Evolutionary conservation across 2,797 vertebrate genomes (phyloP), one percentile per base, ranked within the genome.

Genomic region (Sparus aurata): DNA sequence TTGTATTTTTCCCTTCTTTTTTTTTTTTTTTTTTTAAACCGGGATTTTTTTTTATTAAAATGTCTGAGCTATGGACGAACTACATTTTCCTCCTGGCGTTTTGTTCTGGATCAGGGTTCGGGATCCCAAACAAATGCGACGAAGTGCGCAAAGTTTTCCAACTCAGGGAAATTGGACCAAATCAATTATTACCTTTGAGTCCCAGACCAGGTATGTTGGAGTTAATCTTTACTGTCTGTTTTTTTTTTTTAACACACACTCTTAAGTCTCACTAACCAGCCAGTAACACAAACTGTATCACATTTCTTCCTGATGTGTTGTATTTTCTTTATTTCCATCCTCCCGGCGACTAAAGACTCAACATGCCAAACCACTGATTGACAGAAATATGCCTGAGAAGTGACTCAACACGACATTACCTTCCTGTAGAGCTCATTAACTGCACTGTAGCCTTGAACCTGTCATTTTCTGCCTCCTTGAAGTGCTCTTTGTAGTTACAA

Each of bases 81-180:
- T 75, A 34, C 67, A n/a, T 86, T 60, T 78, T 93, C 18, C 27
- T 93, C 23, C 78, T 94, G 65, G 79, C 69, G 16, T 89, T 75
- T 60, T 87, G 77, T n/a, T 71, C 68, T 23, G 91, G 74, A 49
- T 54, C 79, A 0, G 83, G 72, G 27, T 46, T 64, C 15, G 93
- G 91, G 57, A 92, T 73, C 65, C n/a, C 80, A 5, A 89, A 77
- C 81, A 94, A 72, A 95, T 98, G 97, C 87, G 93, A 96, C 27
- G 93, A 95, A 89, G 96, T 96, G 77, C 91, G 95, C 60, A 96
- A 97, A 97, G 95, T 97, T 96, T 97, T 96, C 87, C 95, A 95
- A 83, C 83, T 94, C 85, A 85, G 91, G 50, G 92, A 94, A 75
- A 95, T 95, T 62, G 97, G 96, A 85, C 90, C 94, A 10, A 91